phyloP scores from a whole-genome alignment of 2,797 vertebrate genomes.

The Macroramphosus scolopax region DNA sequence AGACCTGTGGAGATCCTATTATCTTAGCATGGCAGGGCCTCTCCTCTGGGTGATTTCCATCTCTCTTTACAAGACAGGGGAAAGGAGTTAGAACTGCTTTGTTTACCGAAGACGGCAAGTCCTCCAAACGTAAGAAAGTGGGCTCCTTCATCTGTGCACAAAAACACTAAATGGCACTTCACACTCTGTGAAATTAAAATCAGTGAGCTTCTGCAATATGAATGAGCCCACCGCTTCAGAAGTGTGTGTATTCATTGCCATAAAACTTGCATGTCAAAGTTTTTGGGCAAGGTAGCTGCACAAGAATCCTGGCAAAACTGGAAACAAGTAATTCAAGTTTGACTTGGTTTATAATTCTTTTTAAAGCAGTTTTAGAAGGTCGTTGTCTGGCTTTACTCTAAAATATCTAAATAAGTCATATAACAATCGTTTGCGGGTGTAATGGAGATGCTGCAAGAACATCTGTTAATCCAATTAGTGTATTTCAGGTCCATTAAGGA shows the following conservation, averaged over 20 bases:
- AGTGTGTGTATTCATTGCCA: constrained; percentile 21
- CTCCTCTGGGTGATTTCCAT: constrained; percentile 53
- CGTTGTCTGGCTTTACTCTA: too few relatives aligned
- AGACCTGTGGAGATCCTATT: constrained; percentile 48
- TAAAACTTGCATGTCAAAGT: constrained; percentile 26
- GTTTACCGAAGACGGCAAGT: constrained; percentile 46
- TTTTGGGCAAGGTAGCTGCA: constrained; percentile 26
- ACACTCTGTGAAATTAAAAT: constrained; percentile 65
- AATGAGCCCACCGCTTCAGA: constrained; percentile 33
- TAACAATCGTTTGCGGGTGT: too few relatives aligned
- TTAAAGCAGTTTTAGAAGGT: too few relatives aligned
- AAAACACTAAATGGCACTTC: constrained; percentile 47
- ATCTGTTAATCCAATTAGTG: too few relatives aligned
- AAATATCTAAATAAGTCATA: too few relatives aligned
- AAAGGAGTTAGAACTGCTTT: constrained; percentile 34
- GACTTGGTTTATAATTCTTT: not conserved
- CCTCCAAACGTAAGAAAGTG: constrained; percentile 36
- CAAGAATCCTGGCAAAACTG: constrained; percentile 19
- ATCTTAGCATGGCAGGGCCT: constrained; percentile 46
- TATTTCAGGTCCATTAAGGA: too few relatives aligned
- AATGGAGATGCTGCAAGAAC: too few relatives aligned
- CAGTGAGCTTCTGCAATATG: constrained; percentile 47
- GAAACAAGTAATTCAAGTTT: constrained; percentile 17
- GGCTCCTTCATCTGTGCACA: constrained; percentile 44
- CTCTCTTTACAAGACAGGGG: constrained; percentile 38